Conservation (phyloP, 2,888 invertebrate genomes). For the Dorcus hopei region DNA sequence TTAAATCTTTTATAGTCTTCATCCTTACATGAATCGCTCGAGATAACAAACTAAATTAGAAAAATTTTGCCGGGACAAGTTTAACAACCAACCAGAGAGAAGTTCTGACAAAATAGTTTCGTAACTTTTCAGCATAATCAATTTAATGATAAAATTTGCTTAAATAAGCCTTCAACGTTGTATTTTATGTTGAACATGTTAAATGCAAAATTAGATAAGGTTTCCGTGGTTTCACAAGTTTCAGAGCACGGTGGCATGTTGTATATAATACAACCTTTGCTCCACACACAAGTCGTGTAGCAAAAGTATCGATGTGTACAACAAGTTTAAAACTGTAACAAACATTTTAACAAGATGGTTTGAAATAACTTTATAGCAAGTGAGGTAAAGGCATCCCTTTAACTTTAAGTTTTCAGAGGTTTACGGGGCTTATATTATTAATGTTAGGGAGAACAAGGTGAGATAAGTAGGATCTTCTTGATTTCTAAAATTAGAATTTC, state of each 20-base stretch:
- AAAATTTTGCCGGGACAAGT: not conserved
- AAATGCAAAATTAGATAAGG: no score
- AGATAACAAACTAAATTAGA: no score
- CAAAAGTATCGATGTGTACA: slow-evolving; percentile 9
- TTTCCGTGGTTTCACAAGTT: no score
- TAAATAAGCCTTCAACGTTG: no score
- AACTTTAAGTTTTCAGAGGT: slow-evolving; percentile 1
- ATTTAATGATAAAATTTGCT: not conserved
- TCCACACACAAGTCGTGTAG: not conserved
- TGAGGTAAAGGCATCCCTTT: slow-evolving; percentile 1
- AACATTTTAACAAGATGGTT: slow-evolving; percentile 4
- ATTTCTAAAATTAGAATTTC: not conserved
- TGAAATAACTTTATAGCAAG: slow-evolving; percentile 1
- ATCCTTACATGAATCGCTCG: no score
- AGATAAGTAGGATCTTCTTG: not conserved
- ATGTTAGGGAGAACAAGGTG: not conserved
- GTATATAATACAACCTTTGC: no score
- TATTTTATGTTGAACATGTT: no score
- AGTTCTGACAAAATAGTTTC: not conserved
- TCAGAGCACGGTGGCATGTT: no score
- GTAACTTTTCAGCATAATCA: not conserved
- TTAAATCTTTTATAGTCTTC: no score
- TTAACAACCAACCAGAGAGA: not conserved
- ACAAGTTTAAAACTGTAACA: slow-evolving; percentile 9
- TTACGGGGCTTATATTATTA: slow-evolving; percentile 1